phyloP scores from a whole-genome alignment of 2,888 invertebrate species.

The Pandemis heparana region DNA sequence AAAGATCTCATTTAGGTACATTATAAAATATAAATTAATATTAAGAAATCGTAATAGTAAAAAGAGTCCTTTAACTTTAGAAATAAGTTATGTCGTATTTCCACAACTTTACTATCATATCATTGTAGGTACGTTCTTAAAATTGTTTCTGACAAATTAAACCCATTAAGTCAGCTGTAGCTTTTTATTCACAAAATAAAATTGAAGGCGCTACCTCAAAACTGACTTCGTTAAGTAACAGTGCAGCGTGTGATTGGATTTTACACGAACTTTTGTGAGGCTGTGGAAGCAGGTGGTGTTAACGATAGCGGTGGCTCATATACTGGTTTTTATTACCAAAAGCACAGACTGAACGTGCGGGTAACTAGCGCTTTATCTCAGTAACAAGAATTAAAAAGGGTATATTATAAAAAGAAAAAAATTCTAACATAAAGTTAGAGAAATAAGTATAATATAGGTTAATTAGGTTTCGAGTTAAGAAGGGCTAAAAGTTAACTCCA shows the following conservation, averaged over 20 bases:
- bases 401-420: too few relatives aligned
- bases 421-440: too few relatives aligned
- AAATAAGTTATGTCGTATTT: too few relatives aligned
- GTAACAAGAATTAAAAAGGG: neutral
- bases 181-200: neutral
- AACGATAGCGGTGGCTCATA: conserved; percentile 26
- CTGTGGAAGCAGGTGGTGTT: conserved; percentile 24
- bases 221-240: neutral
- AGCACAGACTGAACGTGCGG: conserved; percentile 5
- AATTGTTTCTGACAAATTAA: neutral
- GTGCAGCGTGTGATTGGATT: conserved; percentile 22
- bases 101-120: too few relatives aligned
- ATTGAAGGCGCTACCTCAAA: neutral
- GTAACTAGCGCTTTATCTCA: conserved; percentile 13
- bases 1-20: too few relatives aligned
- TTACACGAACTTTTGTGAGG: conserved; percentile 29
- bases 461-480: too few relatives aligned
- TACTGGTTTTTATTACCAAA: conserved; percentile 32
- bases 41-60: too few relatives aligned
- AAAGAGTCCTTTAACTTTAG: too few relatives aligned
- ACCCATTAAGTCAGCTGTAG: too few relatives aligned
- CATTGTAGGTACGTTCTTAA: neutral
- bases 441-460: too few relatives aligned
- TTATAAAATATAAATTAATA: too few relatives aligned
- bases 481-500: too few relatives aligned